phyloP scores from a whole-genome alignment of 2,888 invertebrate species.

The Atrina japonica region DNA sequence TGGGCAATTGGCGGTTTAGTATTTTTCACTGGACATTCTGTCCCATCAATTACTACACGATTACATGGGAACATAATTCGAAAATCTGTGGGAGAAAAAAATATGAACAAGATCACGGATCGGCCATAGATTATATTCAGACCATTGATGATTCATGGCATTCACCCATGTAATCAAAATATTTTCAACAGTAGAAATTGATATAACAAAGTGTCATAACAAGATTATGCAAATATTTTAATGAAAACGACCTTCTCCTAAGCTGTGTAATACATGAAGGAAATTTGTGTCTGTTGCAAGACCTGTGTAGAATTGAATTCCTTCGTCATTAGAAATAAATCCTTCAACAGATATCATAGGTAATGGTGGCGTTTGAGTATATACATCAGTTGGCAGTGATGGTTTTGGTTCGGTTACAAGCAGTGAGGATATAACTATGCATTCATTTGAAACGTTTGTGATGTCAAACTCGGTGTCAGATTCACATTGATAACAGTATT shows the following conservation, averaged over 20 bases:
- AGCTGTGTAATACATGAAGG: slow-evolving; percentile 17
- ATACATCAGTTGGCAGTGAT: too few species aligned
- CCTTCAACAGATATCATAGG: slow-evolving; percentile 5
- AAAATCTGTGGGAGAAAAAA: slow-evolving; percentile 53
- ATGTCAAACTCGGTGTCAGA: too few species aligned
- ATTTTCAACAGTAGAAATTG: slow-evolving; percentile 45
- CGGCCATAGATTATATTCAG: slow-evolving; percentile 51
- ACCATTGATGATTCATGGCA: slow-evolving; percentile 53
- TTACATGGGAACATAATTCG: slow-evolving; percentile 51
- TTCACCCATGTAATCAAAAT: slow-evolving; percentile 51
- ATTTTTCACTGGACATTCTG: slow-evolving; percentile 48
- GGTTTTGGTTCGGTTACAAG: too few species aligned
- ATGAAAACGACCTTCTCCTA: slow-evolving; percentile 19
- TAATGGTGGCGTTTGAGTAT: not conserved
- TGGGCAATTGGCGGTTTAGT: too few species aligned
- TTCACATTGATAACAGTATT: too few species aligned
- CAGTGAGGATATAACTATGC: too few species aligned
- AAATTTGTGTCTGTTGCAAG: slow-evolving; percentile 16
- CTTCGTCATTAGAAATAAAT: slow-evolving; percentile 12
- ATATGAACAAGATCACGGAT: slow-evolving; percentile 42
- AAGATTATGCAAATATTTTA: slow-evolving; percentile 24
- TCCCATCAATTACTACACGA: slow-evolving; percentile 57
- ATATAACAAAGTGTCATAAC: slow-evolving; percentile 40
- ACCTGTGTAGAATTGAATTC: slow-evolving; percentile 31
- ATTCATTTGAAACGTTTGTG: too few species aligned